Base-by-base conservation (phyloP, 2,113 vertebrate species). In the Bagarius yarrelli region DNA sequence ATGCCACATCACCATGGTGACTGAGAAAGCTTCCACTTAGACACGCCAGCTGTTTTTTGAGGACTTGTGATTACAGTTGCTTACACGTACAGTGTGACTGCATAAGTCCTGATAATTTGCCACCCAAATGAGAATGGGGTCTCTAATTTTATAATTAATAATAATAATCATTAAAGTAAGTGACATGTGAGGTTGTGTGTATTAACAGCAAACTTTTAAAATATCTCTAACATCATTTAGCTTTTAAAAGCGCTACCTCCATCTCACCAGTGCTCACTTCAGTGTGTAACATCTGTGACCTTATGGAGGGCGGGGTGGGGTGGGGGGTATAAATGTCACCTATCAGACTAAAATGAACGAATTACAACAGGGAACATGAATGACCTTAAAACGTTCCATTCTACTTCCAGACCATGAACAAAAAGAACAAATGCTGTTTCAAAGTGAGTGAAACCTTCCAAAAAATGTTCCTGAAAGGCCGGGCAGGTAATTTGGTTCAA, bases 401-500 rank as follows among this genome's bases (percentile, higher is more conserved):
- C 34, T 40, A 40, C 57, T 14, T 76, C 15, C 63, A 79, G 84
- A 63, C 71, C 69, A 70, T 76, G 59, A 36, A 67, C 63, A 82
- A 83, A 85, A 53, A 57, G 25, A 84, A 83, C n/a, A n/a, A 84
- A 57, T 15, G 67, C 82, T 80, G 30, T 83, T 82, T 86, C 47
- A 83, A 30, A n/a, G n/a, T n/a, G n/a, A n/a, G n/a, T n/a, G n/a
- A n/a, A n/a, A n/a, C n/a, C n/a, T n/a, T n/a, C n/a, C n/a, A n/a
- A n/a, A n/a, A n/a, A n/a, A n/a, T n/a, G n/a, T n/a, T n/a, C n/a
- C n/a, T n/a, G n/a, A n/a, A n/a, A n/a, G n/a, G n/a, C n/a, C n/a
- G n/a, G n/a, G n/a, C n/a, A n/a, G n/a, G n/a, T n/a, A n/a, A n/a
- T n/a, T n/a, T n/a, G n/a, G n/a, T n/a, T n/a, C n/a, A n/a, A n/a